Percentiles rank a stretch among this genome's conserved stretches.
phyloP scores from a whole-genome alignment of 2,888 invertebrate genomes.

The Drosophila mercatorum region DNA sequence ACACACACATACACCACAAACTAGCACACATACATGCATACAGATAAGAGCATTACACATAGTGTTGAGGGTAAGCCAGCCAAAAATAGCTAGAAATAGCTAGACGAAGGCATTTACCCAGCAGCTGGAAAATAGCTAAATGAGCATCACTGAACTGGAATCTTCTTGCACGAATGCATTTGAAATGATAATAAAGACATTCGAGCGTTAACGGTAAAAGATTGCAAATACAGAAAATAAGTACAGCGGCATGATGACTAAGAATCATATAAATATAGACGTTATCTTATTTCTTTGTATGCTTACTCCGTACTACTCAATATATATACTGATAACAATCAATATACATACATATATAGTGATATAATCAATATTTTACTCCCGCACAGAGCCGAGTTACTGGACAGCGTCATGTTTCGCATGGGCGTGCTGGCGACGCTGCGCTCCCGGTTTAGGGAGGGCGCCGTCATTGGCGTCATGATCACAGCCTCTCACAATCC shows the following conservation, averaged over 20 bases:
- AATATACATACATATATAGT: not conserved
- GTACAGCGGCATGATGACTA: not conserved
- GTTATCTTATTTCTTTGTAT: not conserved
- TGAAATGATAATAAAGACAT: constrained; percentile 12
- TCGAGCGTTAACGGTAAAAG: not conserved
- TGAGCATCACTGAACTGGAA: not conserved
- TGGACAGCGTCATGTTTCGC: constrained; percentile 96
- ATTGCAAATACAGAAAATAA: not conserved
- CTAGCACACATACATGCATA: not conserved
- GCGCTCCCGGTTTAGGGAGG: constrained; percentile 92
- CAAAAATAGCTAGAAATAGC: too few relatives aligned
- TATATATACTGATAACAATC: not conserved
- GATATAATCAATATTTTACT: not conserved
- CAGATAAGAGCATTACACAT: not conserved
- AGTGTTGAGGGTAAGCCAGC: too few relatives aligned
- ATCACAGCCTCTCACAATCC: constrained; percentile 99
- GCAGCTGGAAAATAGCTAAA: too few relatives aligned
- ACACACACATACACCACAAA: not conserved
- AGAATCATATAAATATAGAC: not conserved
- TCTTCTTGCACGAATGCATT: constrained; percentile 15
- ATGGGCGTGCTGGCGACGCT: constrained; percentile 97
- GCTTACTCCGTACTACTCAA: not conserved
- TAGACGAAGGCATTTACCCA: too few relatives aligned
- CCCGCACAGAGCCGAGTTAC: constrained; percentile 88
- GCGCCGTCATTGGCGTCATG: constrained; percentile 98